Conservation (phyloP, 2,888 invertebrate species). For the Campoletis raptor region DNA sequence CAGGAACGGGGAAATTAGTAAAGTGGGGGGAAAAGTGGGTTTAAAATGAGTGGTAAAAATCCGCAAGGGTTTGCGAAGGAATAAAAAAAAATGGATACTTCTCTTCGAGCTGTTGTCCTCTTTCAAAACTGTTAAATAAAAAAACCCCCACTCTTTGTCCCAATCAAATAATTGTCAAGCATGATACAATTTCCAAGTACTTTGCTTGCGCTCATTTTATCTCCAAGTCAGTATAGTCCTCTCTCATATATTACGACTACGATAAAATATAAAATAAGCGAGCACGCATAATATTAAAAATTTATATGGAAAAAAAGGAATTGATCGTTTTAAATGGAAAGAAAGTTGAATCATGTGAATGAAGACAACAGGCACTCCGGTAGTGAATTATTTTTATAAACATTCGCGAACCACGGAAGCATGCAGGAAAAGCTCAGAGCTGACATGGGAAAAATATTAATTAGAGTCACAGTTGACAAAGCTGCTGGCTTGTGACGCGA, state of each 20-base stretch:
- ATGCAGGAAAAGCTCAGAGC: neutral
- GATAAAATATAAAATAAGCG: neutral
- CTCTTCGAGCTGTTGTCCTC: neutral
- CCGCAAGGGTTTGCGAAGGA: neutral
- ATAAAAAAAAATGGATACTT: neutral
- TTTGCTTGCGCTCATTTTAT: neutral
- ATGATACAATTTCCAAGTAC: neutral
- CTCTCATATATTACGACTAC: neutral
- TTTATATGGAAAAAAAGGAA: neutral
- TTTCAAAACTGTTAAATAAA: neutral
- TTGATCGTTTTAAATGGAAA: constrained; percentile 1
- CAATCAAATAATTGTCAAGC: neutral
- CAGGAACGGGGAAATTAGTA: neutral
- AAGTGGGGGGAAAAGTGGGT: neutral
- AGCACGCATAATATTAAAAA: neutral
- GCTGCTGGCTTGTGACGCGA: constrained; percentile 29
- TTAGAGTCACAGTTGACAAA: constrained; percentile 52
- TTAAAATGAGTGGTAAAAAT: neutral
- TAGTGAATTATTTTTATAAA: neutral
- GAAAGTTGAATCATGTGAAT: constrained; percentile 5
- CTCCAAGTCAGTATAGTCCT: neutral
- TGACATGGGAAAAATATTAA: constrained; percentile 51
- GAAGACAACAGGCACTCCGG: constrained; percentile 2
- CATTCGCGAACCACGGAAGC: neutral
- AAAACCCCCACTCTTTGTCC: neutral